Base-by-base conservation (phyloP, 2,888 invertebrate species). In the Eupeodes latifasciatus region DNA sequence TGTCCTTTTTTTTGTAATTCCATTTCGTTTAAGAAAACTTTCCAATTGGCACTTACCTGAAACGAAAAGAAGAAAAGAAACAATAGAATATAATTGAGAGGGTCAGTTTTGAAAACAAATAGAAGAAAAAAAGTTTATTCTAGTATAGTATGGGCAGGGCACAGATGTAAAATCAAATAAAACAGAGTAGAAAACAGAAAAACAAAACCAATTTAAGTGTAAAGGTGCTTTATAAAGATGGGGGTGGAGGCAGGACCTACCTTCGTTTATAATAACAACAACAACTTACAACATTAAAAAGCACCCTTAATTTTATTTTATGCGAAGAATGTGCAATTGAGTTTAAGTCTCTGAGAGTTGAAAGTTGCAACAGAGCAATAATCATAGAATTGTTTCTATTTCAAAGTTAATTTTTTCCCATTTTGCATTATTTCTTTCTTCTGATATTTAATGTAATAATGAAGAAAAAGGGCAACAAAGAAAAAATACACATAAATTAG, bases 41-140 rank as follows among this genome's bases (percentile, higher is more conserved):
- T 75, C 53, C 77, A 81, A 74, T 84, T 81, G 85, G 53, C 88
- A 85, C 88, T 88, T 85, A 85, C 85, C 81, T 85, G 74, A 10
- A 81, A 81, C 49, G 53, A 74, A 2, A 77, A 77, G 57, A 55
- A 61, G 11, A 44, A 72, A 69, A n/a, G 59, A 80, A 67, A 72
- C 66, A 84, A 61, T 61, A 72, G 40, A 40, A 40, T 7, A 40
- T 40, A 40, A 40, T 40, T 40, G 40, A 40, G 67, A 67, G 59
- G 84, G 79, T 86, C 79, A 86, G 64, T 75, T 79, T 69, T 47
- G 36, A 69, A 59, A 27, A 27, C 27, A 27, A 27, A 27, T 27
- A 49, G n/a, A 67, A 57, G 40, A 62, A 19, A 67, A 78, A 47
- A 59, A 59, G 2, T 14, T 14, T 1, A 27, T 59, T 3, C 2